Conservation (phyloP, 92 coral and sea anemone genomes). For the Diadumene lineata region DNA sequence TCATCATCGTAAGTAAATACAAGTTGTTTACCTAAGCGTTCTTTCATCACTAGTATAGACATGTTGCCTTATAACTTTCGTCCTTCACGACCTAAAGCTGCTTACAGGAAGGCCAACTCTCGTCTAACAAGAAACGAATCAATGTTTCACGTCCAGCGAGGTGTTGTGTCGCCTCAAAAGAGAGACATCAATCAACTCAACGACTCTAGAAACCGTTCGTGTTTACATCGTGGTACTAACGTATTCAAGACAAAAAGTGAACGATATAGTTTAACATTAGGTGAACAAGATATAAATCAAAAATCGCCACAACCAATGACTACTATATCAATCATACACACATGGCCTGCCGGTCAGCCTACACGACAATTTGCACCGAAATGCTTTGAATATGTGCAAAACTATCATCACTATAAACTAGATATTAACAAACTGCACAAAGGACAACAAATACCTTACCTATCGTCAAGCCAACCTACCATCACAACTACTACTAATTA, state of each 20-base stretch:
- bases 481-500: not conserved
- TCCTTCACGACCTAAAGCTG: constrained; percentile 24
- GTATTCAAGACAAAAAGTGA: constrained; percentile 54
- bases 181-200: constrained; percentile 62
- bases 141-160: constrained; percentile 44
- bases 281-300: constrained; percentile 59
- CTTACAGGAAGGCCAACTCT: not conserved
- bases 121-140: constrained; percentile 20
- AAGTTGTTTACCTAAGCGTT: constrained; percentile 36
- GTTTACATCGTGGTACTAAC: constrained; percentile 41
- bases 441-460: constrained; percentile 57
- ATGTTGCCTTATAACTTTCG: constrained; percentile 28
- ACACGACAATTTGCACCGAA: constrained; percentile 52
- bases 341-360: constrained; percentile 18
- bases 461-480: constrained; percentile 27
- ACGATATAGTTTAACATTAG: constrained; percentile 63
- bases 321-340: not conserved
- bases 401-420: constrained; percentile 72
- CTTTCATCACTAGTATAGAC: constrained; percentile 38
- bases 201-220: constrained; percentile 53
- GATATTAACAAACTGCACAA: constrained; percentile 59
- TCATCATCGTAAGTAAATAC: constrained; percentile 3
- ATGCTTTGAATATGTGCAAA: constrained; percentile 64
- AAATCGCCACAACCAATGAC: not conserved
- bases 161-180: constrained; percentile 52